Percentiles rank a stretch among this genome's conserved stretches.
These are phyloP conservation scores for Atherix ibis DNA, from an alignment of 2,888 invertebrate species.

Conservation along the genomic window DNA sequence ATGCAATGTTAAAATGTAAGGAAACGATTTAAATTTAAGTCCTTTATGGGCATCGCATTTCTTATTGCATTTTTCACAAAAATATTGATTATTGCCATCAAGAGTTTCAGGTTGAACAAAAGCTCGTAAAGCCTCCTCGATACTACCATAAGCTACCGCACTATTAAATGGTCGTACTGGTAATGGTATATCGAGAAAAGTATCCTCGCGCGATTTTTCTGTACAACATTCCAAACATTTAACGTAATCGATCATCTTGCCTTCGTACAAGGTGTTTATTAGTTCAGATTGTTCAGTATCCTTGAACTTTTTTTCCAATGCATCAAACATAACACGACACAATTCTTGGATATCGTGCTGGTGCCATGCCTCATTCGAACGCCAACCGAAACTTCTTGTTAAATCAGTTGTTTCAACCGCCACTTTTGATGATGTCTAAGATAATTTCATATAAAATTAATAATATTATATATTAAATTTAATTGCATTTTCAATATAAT, in stretches of 20 bases:
- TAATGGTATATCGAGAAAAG: slow-evolving; percentile 71
- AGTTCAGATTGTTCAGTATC: slow-evolving; percentile 67
- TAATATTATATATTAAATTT: neutral
- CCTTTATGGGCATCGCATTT: slow-evolving; percentile 85
- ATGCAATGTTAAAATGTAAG: slow-evolving; percentile 72
- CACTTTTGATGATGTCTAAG: slow-evolving; percentile 55
- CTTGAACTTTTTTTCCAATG: slow-evolving; percentile 67
- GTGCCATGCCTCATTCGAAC: slow-evolving; percentile 76
- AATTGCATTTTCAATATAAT: slow-evolving; percentile 2
- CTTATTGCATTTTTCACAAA: slow-evolving; percentile 70
- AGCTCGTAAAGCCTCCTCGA: slow-evolving; percentile 68
- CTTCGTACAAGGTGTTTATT: slow-evolving; percentile 62
- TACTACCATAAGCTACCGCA: slow-evolving; percentile 56
- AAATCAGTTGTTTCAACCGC: slow-evolving; percentile 77
- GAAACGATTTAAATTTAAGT: slow-evolving; percentile 69
- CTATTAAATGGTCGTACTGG: slow-evolving; percentile 73
- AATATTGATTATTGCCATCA: slow-evolving; percentile 71
- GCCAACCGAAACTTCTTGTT: slow-evolving; percentile 82
- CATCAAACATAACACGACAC: slow-evolving; percentile 81
- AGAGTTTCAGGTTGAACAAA: slow-evolving; percentile 74
- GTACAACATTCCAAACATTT: slow-evolving; percentile 73
- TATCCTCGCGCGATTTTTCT: slow-evolving; percentile 67
- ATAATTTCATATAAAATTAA: neutral
- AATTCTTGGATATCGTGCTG: slow-evolving; percentile 87
- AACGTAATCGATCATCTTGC: slow-evolving; percentile 75